These are phyloP conservation scores for Microtus richardsoni DNA, from an alignment of 2,113 vertebrate species.

Conservation along the genomic window DNA sequence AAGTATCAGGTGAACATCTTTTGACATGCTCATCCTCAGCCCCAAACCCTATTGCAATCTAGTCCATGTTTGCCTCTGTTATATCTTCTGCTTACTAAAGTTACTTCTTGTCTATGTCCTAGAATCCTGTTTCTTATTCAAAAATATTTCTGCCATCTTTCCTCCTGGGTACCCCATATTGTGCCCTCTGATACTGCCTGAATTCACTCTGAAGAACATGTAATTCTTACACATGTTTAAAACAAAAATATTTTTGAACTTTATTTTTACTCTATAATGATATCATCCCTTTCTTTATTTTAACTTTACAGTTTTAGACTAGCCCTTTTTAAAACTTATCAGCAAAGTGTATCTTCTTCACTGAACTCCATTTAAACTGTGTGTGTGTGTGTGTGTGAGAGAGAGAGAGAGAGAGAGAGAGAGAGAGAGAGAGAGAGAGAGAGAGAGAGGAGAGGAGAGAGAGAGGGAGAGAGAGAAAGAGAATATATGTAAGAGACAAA, in stretches of 20 bases:
- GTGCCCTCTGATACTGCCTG: not conserved
- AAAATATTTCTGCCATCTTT: not conserved
- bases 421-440: no score
- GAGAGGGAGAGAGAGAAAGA: no score
- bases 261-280: not conserved
- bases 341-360: not conserved
- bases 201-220: not conserved
- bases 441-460: no score
- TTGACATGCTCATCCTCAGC: not conserved
- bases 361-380: not conserved
- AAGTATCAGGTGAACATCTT: not conserved
- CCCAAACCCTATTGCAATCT: not conserved
- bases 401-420: no score
- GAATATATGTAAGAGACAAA: not conserved
- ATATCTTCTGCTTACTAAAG: not conserved
- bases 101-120: not conserved
- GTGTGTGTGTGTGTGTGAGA: no score
- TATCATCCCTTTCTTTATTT: not conserved
- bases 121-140: not conserved
- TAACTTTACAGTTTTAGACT: not conserved
- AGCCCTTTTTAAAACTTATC: not conserved
- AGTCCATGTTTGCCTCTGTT: not conserved
- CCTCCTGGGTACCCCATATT: not conserved
- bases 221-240: not conserved
- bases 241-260: not conserved